Conservation (phyloP, 2,113 vertebrate species). For the Alethe castanea region DNA sequence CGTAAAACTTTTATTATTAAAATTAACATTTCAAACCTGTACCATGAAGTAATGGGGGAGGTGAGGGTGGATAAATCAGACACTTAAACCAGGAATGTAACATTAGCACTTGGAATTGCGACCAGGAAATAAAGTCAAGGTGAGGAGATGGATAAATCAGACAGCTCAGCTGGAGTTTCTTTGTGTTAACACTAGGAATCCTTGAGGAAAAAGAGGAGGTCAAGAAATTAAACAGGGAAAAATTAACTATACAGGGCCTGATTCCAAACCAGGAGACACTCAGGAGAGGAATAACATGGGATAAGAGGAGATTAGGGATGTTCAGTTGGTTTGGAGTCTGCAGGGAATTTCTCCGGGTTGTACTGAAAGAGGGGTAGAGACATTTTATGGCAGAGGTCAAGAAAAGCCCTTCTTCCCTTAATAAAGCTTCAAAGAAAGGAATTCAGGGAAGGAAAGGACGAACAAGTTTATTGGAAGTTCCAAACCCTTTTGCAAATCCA, state of each 20-base stretch:
- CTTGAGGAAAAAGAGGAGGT: not conserved
- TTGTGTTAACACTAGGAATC: not conserved
- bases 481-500: not conserved
- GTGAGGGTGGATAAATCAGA: conserved; percentile 57
- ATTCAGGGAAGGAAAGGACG: not conserved
- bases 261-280: not conserved
- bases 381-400: not conserved
- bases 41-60: conserved; percentile 55
- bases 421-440: not conserved
- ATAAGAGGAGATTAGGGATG: not conserved
- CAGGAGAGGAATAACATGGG: not conserved
- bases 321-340: not conserved
- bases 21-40: conserved; percentile 67
- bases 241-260: not conserved
- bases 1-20: conserved; percentile 63
- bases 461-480: not conserved
- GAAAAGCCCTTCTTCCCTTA: not conserved
- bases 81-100: conserved; percentile 37
- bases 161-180: not conserved
- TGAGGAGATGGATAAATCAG: conserved; percentile 67
- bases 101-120: conserved; percentile 32
- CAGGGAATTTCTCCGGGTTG: not conserved
- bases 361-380: not conserved
- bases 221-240: not conserved
- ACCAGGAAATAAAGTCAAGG: conserved; percentile 67